A percentile compares a stretch with the other conserved stretches of the same genome.
Evolutionary conservation across 2,888 invertebrate species (phyloP).

Genomic region (Anagyrus pseudococci): DNA sequence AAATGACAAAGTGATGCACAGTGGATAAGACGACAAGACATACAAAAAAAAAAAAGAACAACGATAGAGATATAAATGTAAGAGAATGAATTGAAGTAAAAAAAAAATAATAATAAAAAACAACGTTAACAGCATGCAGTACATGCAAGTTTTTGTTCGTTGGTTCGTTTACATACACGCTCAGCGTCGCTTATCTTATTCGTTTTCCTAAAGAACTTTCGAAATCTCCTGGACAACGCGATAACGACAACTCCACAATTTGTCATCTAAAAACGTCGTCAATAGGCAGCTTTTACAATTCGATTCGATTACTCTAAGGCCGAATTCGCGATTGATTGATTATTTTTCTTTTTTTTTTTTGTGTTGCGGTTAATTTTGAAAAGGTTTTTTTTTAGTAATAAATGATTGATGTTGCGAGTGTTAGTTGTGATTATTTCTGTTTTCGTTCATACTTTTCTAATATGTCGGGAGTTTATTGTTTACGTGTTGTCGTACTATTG

Average conservation of each 20-base stretch:
- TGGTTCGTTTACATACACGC: conserved; percentile 58
- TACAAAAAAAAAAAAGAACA: conserved; percentile 41
- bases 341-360: not conserved
- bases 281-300: conserved; percentile 23
- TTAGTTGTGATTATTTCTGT: no score
- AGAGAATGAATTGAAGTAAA: conserved; percentile 43
- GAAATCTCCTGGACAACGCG: conserved; percentile 59
- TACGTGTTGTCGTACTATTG: not conserved
- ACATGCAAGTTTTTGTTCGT: conserved; percentile 38
- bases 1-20: conserved; percentile 27
- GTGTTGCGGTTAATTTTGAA: conserved; percentile 1
- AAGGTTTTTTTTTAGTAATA: not conserved
- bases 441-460: no score
- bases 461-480: no score
- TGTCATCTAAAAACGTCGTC: conserved; percentile 59
- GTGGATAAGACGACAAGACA: conserved; percentile 31
- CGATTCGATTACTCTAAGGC: conserved; percentile 9
- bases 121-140: conserved; percentile 53
- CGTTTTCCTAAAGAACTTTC: conserved; percentile 58
- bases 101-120: conserved; percentile 39
- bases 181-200: conserved; percentile 59
- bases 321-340: conserved; percentile 24
- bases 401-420: not conserved
- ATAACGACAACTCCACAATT: conserved; percentile 60
- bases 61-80: no score